Conservation (phyloP, 2,888 invertebrate species). For the Dryococelus australis region DNA sequence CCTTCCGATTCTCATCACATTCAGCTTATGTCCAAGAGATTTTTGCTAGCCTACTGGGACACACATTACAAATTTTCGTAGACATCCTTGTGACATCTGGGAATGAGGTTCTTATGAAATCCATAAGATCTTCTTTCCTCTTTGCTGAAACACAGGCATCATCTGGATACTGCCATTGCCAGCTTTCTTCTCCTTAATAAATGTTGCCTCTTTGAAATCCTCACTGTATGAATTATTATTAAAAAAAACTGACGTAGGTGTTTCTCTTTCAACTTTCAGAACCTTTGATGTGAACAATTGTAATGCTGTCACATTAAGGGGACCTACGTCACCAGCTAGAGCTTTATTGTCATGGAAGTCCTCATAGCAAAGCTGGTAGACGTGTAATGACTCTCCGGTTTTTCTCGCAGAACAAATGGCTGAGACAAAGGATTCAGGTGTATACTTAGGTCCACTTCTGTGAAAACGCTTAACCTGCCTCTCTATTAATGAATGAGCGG, state of each 20-base stretch:
- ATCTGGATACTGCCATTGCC: background rate
- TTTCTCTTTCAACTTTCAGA: background rate
- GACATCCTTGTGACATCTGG: background rate
- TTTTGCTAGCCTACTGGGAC: background rate
- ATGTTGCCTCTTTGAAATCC: background rate
- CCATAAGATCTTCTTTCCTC: background rate
- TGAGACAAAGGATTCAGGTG: background rate
- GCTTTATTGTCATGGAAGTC: background rate
- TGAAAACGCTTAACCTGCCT: background rate
- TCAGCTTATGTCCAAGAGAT: background rate
- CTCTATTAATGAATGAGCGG: background rate
- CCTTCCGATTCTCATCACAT: background rate
- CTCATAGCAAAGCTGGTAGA: background rate
- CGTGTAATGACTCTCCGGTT: background rate
- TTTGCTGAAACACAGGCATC: background rate
- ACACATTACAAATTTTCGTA: conserved; percentile 17
- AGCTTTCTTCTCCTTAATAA: background rate
- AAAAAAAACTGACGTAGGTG: background rate
- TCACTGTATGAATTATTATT: too few species aligned
- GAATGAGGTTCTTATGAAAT: background rate
- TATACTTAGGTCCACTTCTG: background rate
- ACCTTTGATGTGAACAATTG: background rate
- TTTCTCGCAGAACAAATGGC: background rate
- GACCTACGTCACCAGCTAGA: background rate
- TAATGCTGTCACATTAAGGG: conserved; percentile 2